Base-by-base conservation (phyloP, 2,797 vertebrate species). In the Scarus forsteni region DNA sequence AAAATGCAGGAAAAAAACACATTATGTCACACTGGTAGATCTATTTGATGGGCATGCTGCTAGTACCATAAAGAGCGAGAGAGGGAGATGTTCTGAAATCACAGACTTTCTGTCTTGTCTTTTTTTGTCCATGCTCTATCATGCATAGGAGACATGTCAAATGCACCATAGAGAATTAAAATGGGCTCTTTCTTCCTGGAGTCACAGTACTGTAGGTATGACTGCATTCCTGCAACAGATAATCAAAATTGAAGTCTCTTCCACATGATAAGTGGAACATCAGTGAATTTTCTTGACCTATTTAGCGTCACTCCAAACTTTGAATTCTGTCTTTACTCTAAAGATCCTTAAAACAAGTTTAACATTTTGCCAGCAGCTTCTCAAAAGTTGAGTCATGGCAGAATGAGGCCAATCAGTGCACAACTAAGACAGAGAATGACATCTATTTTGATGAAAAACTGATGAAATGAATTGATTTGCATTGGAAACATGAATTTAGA, bases 371-470 rank as follows among this genome's bases (percentile, higher is more conserved):
- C 63, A 46, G 66, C 52, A 43, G 62, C 38, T 12, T 40, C n/a
- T 77, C 45, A 71, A 62, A 80, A 63, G 66, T 73, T 53, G 44
- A 69, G 62, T 60, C 50, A 5, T 79, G 79, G 81, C 77, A 88
- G 86, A 81, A 86, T 82, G 84, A 79, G 81, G 81, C 60, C 66
- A 38, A 71, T 75, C 54, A 10, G 51, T 13, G 43, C 16, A 15
- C 58, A 27, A 18, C 73, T 49, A 6, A 50, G 36, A 51, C 8
- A 16, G 19, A 35, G 62, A 77, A 66, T 76, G 68, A 68, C 70
- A 68, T 43, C 49, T 63, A 52, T 73, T 77, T 70, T 15, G 10
- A 74, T 2, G 6, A 60, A 61, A 73, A 66, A 72, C 53, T 60
- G 56, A 86, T 75, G 70, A 61, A 73, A 77, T 36, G 19, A 64